A percentile compares a stretch with the other conserved stretches of the same genome.
Evolutionary conservation across 1,140 invertebrate genomes (phyloP).

Genomic region (Scaptomyza pallida): DNA sequence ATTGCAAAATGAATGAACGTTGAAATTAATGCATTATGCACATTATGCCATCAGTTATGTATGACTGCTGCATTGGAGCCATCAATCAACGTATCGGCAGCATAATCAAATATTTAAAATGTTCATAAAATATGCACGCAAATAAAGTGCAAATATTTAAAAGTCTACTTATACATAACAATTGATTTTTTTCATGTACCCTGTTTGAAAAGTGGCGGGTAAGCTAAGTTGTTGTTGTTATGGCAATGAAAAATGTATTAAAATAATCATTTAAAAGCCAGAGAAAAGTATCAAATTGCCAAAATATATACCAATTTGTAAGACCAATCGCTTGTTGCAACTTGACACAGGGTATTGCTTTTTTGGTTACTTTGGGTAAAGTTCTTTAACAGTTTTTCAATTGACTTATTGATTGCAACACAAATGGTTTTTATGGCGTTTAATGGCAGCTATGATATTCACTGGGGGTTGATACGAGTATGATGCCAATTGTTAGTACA

Average conservation of each 20-base stretch:
- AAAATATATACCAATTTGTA: no score
- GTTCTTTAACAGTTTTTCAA: not conserved
- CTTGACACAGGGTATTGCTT: not conserved
- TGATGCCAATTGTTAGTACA: not conserved
- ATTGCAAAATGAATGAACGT: conserved; percentile 58
- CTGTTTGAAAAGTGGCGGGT: not conserved
- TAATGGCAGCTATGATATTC: conserved; percentile 1
- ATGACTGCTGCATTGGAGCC: conserved; percentile 27
- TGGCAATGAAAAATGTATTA: no score
- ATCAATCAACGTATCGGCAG: conserved; percentile 46
- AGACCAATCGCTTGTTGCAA: not conserved
- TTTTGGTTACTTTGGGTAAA: not conserved
- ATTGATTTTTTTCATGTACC: not conserved
- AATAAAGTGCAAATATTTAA: conserved; percentile 35
- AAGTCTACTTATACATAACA: conserved; percentile 14
- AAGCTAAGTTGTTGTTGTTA: no score
- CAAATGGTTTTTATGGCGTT: conserved; percentile 2
- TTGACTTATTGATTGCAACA: not conserved
- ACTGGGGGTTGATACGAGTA: conserved; percentile 1
- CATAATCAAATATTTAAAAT: conserved; percentile 61
- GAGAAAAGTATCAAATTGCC: not conserved
- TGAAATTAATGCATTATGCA: conserved; percentile 59
- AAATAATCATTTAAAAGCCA: not conserved
- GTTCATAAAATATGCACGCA: conserved; percentile 44
- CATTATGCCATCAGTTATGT: conserved; percentile 66